A percentile compares a stretch with the other conserved stretches of the same genome.
These are phyloP conservation scores for Aegithalos caudatus DNA, from an alignment of 2,113 vertebrate species.

Conservation along the genomic window DNA sequence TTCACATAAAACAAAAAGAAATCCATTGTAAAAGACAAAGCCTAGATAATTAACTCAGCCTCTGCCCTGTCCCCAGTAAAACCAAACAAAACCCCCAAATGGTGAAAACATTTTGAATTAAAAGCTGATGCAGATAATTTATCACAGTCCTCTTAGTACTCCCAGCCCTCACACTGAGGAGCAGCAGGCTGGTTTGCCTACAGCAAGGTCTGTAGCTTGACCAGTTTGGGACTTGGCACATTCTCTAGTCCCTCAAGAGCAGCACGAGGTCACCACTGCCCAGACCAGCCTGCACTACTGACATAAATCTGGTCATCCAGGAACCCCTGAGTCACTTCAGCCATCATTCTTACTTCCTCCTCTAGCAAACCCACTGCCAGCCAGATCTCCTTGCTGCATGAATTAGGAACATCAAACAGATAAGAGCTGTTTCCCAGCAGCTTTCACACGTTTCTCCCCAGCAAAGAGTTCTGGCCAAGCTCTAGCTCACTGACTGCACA, in stretches of 20 bases:
- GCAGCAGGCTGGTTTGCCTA: background rate
- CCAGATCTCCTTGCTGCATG: background rate
- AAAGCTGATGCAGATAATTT: background rate
- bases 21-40: background rate
- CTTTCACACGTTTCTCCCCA: background rate
- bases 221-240: background rate
- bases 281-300: background rate
- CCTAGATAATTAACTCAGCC: background rate
- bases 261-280: background rate
- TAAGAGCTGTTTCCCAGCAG: background rate
- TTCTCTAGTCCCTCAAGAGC: background rate
- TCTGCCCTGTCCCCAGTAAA: background rate
- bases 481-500: background rate
- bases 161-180: background rate
- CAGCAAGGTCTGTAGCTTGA: background rate
- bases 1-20: background rate
- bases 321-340: background rate
- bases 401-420: background rate
- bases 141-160: background rate
- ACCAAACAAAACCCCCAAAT: background rate
- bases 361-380: background rate
- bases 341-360: background rate
- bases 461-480: background rate
- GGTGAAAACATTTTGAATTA: background rate
- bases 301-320: rapidly evolving